A percentile compares a stretch with the other conserved stretches of the same genome.
Conservation (phyloP, 2,888 invertebrate genomes). For the Ypsolopha sequella region DNA sequence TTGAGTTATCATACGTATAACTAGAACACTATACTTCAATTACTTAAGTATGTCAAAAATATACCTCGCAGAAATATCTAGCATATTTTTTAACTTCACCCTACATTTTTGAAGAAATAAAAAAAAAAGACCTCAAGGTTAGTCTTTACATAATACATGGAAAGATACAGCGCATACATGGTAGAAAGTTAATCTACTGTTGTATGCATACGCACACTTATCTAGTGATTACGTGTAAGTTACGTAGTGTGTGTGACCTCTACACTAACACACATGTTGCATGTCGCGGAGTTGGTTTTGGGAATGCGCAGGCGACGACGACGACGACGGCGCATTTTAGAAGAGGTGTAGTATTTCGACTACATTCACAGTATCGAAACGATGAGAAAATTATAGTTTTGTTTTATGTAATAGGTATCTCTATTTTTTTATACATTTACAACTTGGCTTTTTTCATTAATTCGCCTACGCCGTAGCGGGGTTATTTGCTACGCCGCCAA, state of each 20-base stretch:
- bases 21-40: too few relatives aligned
- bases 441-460: slow-evolving; percentile 9
- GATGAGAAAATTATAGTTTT: too few relatives aligned
- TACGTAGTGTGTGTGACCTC: slow-evolving; percentile 12
- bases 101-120: too few relatives aligned
- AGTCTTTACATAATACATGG: slow-evolving; percentile 10
- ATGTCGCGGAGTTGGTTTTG: not conserved
- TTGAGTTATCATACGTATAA: too few relatives aligned
- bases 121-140: too few relatives aligned
- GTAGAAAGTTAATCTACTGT: slow-evolving; percentile 6
- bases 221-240: slow-evolving; percentile 11
- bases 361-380: too few relatives aligned
- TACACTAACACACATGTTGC: slow-evolving; percentile 9
- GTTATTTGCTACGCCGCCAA: too few relatives aligned
- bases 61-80: too few relatives aligned
- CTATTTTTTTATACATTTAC: not conserved
- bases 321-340: not conserved
- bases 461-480: too few relatives aligned
- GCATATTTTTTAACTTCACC: too few relatives aligned
- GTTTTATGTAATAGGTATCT: too few relatives aligned
- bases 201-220: slow-evolving; percentile 16
- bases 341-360: not conserved
- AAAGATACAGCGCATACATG: slow-evolving; percentile 12
- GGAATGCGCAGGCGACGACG: not conserved
- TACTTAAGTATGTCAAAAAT: too few relatives aligned